These are phyloP conservation scores for Sinocyclocheilus maitianheensis DNA, from an alignment of 2,113 vertebrate genomes.

Conservation along the genomic window DNA sequence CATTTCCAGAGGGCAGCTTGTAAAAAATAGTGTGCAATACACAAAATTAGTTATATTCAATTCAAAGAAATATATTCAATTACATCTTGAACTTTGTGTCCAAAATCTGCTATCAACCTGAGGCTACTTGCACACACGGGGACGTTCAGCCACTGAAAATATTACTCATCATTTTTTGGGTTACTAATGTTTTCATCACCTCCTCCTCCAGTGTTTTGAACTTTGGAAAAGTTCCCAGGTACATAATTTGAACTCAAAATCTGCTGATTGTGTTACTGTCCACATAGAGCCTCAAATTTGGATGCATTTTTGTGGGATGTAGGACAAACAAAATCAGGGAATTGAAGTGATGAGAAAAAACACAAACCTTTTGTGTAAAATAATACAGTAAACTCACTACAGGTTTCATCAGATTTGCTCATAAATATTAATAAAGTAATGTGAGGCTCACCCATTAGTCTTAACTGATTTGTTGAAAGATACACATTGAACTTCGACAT, in stretches of 20 bases:
- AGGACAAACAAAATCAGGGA: background rate
- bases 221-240: conserved; percentile 4
- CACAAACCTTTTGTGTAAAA: background rate
- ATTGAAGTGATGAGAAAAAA: background rate
- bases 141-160: background rate
- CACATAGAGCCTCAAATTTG: background rate
- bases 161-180: conserved; percentile 10
- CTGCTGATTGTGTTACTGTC: background rate
- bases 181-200: conserved; percentile 18
- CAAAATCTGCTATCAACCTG: conserved; percentile 8
- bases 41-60: background rate
- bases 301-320: background rate
- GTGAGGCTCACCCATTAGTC: background rate
- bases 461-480: background rate
- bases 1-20: background rate
- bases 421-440: background rate
- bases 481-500: background rate
- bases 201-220: background rate
- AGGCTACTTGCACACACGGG: background rate
- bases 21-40: background rate
- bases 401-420: background rate
- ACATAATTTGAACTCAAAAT: background rate
- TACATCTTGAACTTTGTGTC: background rate
- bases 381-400: background rate
- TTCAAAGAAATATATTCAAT: background rate